A percentile compares a stretch with the other conserved stretches of the same genome.
phyloP scores from a whole-genome alignment of 2,888 invertebrate species.

The Dynastes grantii region DNA sequence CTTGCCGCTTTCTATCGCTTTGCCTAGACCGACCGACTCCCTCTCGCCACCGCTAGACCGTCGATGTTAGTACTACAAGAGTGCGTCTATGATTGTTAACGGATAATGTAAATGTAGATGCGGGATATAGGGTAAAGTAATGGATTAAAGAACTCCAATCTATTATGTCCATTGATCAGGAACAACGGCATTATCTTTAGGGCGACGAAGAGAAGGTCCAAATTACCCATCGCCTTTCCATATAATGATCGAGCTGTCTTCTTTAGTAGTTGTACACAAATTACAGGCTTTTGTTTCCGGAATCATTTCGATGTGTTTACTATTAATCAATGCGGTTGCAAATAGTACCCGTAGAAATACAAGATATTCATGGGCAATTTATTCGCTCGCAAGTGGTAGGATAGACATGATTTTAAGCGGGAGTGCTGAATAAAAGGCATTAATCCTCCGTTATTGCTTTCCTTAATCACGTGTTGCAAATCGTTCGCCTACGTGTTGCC shows the following conservation, averaged over 20 bases:
- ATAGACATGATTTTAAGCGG: constrained; percentile 6
- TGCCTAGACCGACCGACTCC: constrained; percentile 19
- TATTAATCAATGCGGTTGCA: constrained; percentile 44
- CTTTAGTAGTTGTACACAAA: constrained; percentile 49
- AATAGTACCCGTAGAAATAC: constrained; percentile 17
- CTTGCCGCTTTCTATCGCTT: constrained; percentile 44
- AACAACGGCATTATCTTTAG: constrained; percentile 48
- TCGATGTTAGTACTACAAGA: constrained; percentile 26
- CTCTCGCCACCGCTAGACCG: not conserved
- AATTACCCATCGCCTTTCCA: constrained; percentile 36
- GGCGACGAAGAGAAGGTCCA: constrained; percentile 11
- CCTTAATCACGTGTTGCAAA: constrained; percentile 22
- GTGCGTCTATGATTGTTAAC: constrained; percentile 47
- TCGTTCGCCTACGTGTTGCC: not conserved
- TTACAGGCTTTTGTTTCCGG: constrained; percentile 51
- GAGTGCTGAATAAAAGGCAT: constrained; percentile 8
- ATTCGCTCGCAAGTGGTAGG: constrained; percentile 8
- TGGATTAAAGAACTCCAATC: constrained; percentile 51
- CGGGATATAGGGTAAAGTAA: constrained; percentile 36
- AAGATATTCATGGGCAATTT: not conserved
- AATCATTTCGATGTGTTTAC: constrained; percentile 47
- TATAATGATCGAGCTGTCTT: constrained; percentile 45
- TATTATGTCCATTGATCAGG: constrained; percentile 51
- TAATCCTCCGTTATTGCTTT: not conserved
- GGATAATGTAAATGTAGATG: constrained; percentile 49